Evolutionary conservation across 1,140 invertebrate genomes (phyloP).

Genomic region (Pseudomyrmex sp.): DNA sequence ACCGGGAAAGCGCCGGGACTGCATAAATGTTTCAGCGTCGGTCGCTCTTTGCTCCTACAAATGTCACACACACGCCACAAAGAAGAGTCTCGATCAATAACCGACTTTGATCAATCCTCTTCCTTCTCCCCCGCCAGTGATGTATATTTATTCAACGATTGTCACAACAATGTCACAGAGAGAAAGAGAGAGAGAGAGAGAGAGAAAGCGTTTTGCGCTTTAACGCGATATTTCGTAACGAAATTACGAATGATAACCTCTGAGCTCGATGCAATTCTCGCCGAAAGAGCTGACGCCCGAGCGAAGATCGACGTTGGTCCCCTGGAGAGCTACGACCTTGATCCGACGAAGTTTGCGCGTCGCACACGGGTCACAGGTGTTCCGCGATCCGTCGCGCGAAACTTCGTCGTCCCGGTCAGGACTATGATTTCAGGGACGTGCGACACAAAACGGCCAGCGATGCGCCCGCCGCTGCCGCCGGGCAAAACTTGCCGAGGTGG

Average conservation of each 20-base stretch:
- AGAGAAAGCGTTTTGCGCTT: too few relatives aligned
- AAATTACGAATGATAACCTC: constrained; percentile 12
- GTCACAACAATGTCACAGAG: background rate
- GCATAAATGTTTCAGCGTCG: constrained; percentile 46
- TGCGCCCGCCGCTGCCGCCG: background rate
- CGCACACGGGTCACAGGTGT: constrained; percentile 41
- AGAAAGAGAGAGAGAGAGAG: too few relatives aligned
- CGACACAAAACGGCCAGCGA: constrained; percentile 22
- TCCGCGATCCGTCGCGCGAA: constrained; percentile 20
- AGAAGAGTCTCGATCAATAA: constrained; percentile 11
- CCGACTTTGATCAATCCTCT: too few relatives aligned
- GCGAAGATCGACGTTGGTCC: constrained; percentile 29
- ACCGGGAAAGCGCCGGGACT: constrained; percentile 15
- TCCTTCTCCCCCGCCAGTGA: too few relatives aligned
- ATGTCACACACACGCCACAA: constrained; percentile 13
- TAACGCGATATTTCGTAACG: background rate
- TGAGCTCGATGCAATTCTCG: background rate
- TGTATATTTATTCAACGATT: background rate
- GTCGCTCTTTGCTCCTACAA: constrained; percentile 6
- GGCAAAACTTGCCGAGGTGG: constrained; percentile 44
- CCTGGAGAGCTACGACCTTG: constrained; percentile 17
- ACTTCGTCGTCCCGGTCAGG: constrained; percentile 24
- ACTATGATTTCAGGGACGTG: constrained; percentile 17
- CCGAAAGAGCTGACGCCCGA: background rate
- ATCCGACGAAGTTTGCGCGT: constrained; percentile 42